Base-by-base conservation (phyloP, 92 coral and sea anemone species). In the Phenganax subtilis region DNA sequence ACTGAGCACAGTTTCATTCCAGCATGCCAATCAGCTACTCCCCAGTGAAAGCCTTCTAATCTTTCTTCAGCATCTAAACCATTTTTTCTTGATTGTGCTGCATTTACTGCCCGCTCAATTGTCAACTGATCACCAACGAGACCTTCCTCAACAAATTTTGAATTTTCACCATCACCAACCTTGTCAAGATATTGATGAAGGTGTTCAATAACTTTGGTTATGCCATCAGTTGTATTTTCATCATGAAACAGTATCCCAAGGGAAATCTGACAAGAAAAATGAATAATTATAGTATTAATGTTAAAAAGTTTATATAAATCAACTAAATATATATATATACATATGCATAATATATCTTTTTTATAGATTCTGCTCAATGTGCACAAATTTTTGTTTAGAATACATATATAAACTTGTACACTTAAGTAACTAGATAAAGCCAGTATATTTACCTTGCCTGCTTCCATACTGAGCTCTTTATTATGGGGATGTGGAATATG, bases 101-200 rank as follows among this genome's bases (percentile, higher is more conserved):
- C 51, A 47, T 77, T 77, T 29, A 77, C 53, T 10, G 54, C 73
- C 54, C n/a, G 53, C 15, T 68, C 53, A 0, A 68, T 10, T n/a
- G 85, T 85, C 27, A 85, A 75, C 66, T 85, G 85, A 47, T 85
- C 88, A 51, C 88, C 88, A 12, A 85, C 71, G 14, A 85, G 61
- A 11, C 84, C 85, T 70, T 85, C 81, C 55, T 85, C 80, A 16
- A 55, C 62, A 72, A 72, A 71, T 66, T 59, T 58, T 20, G 70
- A 61, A 51, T 85, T 72, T 12, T 85, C 88, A 47, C 72, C 85
- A 0, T 71, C 76, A 7, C 72, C 88, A 31, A 47, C 75, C 0
- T 51, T 72, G 53, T 59, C 85, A 12, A 80, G 81, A 28, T 85
- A 85, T 12, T 79, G 83, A 61, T 85, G 84, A 77, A 85, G 59